A percentile compares a stretch with the other conserved stretches of the same genome.
Evolutionary conservation across 2,888 invertebrate genomes (phyloP).

Genomic region (Hypsopygia costalis): DNA sequence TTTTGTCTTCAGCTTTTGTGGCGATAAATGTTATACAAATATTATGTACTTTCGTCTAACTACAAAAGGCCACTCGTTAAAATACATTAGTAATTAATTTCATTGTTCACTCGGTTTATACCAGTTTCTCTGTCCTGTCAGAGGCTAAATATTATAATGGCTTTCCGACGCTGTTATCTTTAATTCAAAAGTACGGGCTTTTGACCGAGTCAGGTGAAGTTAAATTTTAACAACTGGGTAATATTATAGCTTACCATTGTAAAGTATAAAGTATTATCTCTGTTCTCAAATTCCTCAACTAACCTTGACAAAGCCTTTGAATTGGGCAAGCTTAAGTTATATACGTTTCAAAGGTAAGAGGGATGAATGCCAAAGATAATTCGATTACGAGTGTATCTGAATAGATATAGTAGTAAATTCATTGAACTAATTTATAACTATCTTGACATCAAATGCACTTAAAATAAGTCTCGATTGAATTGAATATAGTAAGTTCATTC

Average conservation of each 20-base stretch:
- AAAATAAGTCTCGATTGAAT: no score
- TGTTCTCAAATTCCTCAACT: neutral
- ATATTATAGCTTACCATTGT: neutral
- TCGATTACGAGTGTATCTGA: no score
- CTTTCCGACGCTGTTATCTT: slow-evolving; percentile 4
- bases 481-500: no score
- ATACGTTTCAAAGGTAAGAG: no score
- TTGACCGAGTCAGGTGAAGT: neutral
- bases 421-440: no score
- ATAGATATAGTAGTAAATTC: no score
- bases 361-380: no score
- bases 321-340: neutral
- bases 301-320: neutral
- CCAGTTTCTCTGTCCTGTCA: neutral
- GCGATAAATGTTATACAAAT: neutral
- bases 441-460: no score
- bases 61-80: slow-evolving; percentile 3
- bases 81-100: slow-evolving; percentile 5
- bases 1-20: no score
- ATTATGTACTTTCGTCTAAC: neutral
- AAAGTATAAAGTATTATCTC: neutral
- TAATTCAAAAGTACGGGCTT: neutral
- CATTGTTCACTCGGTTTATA: neutral
- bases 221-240: neutral
- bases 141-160: neutral